Conservation (phyloP, 1,140 invertebrate species). For the Drosophila lacteicornis region DNA sequence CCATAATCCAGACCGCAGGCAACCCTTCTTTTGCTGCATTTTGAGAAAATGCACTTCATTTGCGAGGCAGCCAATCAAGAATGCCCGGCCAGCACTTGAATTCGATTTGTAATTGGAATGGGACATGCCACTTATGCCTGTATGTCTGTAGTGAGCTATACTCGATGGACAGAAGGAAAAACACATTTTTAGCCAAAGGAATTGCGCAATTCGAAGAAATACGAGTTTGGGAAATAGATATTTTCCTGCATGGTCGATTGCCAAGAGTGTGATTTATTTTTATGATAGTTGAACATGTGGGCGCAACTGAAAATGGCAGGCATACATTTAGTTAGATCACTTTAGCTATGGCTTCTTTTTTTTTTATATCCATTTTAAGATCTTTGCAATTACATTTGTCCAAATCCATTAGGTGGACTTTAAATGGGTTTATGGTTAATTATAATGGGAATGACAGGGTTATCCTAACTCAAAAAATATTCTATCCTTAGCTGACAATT, state of each 20-base stretch:
- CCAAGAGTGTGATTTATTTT: constrained; percentile 60
- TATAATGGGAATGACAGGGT: too few relatives aligned
- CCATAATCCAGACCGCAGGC: constrained; percentile 7
- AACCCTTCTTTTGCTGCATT: not conserved
- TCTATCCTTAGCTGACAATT: constrained; percentile 32
- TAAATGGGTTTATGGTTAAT: too few relatives aligned
- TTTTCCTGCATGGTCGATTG: constrained; percentile 44
- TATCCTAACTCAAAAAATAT: not conserved
- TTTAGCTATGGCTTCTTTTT: not conserved
- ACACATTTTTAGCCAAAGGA: constrained; percentile 38
- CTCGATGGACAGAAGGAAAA: constrained; percentile 14
- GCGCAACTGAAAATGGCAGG: not conserved
- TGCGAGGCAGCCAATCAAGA: constrained; percentile 34
- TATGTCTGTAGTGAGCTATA: constrained; percentile 15
- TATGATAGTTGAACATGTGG: constrained; percentile 21
- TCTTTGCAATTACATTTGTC: not conserved
- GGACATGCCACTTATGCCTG: constrained; percentile 5
- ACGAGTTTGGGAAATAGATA: constrained; percentile 35
- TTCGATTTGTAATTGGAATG: constrained; percentile 22
- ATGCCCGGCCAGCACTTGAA: constrained; percentile 8
- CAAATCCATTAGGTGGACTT: not conserved
- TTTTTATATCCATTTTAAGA: not conserved
- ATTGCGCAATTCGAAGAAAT: constrained; percentile 50
- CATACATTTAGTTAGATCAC: not conserved
- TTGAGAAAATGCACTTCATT: constrained; percentile 36